These are phyloP conservation scores for Auanema sp. DNA, from an alignment of 2,888 invertebrate genomes.

Conservation along the genomic window DNA sequence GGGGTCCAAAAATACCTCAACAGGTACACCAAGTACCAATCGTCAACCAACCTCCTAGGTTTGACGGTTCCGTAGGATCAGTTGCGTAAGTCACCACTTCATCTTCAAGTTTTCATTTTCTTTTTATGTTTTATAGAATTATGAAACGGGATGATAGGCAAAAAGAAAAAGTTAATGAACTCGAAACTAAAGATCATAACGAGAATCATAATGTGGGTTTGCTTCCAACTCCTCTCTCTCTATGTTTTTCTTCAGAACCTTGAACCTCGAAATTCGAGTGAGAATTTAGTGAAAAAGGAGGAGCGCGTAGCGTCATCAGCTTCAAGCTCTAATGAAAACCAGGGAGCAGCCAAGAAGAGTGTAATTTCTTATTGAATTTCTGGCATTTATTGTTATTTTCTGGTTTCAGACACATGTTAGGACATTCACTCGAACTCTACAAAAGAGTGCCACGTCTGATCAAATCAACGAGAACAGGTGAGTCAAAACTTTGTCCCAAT, in stretches of 20 bases:
- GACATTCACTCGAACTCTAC: background rate
- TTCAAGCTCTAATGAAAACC: too few species aligned
- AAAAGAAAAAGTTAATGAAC: constrained; percentile 1
- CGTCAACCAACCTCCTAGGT: too few species aligned
- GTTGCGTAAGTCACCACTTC: too few species aligned
- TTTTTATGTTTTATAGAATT: constrained; percentile 11
- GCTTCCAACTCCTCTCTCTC: background rate
- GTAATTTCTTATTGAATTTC: too few species aligned
- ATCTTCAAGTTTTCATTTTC: background rate
- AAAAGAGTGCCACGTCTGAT: constrained; percentile 2
- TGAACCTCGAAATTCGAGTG: too few species aligned
- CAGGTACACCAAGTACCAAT: background rate
- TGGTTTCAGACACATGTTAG: background rate
- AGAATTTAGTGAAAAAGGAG: too few species aligned
- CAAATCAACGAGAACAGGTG: constrained; percentile 4
- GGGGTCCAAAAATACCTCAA: too few species aligned
- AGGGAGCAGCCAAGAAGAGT: too few species aligned
- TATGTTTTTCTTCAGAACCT: background rate
- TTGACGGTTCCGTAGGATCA: too few species aligned
- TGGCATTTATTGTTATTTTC: too few species aligned
- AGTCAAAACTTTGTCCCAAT: background rate
- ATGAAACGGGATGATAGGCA: background rate
- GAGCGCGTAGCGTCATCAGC: too few species aligned
- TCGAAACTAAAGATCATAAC: constrained; percentile 3
- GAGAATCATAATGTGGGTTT: background rate